A percentile compares a stretch with the other conserved stretches of the same genome.
Evolutionary conservation across 1,140 invertebrate genomes (phyloP).

Genomic region (Bradynema listronoti): DNA sequence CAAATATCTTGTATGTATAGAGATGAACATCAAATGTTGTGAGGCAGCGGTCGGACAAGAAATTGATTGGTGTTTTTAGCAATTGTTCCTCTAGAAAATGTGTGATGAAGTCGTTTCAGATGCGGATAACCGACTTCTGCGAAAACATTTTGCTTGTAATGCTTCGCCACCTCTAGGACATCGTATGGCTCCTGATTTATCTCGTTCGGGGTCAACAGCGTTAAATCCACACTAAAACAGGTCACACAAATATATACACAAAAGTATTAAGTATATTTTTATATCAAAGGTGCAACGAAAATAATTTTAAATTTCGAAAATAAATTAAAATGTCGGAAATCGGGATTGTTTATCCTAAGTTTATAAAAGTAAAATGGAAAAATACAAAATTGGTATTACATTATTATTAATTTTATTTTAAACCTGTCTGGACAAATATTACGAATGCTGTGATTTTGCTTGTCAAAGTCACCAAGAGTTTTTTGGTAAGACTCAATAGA

Average conservation of each 20-base stretch:
- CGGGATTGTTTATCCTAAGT: too few species aligned
- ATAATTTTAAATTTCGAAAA: slow-evolving; percentile 5
- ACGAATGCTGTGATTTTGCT: slow-evolving; percentile 29
- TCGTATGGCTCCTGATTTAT: slow-evolving; percentile 42
- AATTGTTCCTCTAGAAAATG: slow-evolving; percentile 51
- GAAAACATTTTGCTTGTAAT: slow-evolving; percentile 38
- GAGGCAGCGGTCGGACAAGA: slow-evolving; percentile 42
- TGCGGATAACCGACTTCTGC: slow-evolving; percentile 42
- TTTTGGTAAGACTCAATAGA: slow-evolving; percentile 15
- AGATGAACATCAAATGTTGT: too few species aligned
- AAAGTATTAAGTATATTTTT: slow-evolving; percentile 3
- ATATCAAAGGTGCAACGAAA: not conserved
- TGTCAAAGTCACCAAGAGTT: slow-evolving; percentile 10
- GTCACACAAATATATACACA: not conserved
- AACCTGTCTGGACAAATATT: slow-evolving; percentile 32
- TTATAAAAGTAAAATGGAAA: slow-evolving; percentile 19
- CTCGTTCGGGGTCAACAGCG: slow-evolving; percentile 30
- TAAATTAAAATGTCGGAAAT: too few species aligned
- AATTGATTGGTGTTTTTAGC: slow-evolving; percentile 36
- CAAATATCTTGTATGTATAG: not conserved
- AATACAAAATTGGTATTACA: not conserved
- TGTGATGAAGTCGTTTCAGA: slow-evolving; percentile 37
- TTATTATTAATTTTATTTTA: not conserved
- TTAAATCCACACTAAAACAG: slow-evolving; percentile 40
- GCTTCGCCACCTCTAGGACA: slow-evolving; percentile 34